A percentile compares a stretch with the other conserved stretches of the same genome.
phyloP scores from a whole-genome alignment of 2,113 vertebrate genomes.

The Psophia crepitans region DNA sequence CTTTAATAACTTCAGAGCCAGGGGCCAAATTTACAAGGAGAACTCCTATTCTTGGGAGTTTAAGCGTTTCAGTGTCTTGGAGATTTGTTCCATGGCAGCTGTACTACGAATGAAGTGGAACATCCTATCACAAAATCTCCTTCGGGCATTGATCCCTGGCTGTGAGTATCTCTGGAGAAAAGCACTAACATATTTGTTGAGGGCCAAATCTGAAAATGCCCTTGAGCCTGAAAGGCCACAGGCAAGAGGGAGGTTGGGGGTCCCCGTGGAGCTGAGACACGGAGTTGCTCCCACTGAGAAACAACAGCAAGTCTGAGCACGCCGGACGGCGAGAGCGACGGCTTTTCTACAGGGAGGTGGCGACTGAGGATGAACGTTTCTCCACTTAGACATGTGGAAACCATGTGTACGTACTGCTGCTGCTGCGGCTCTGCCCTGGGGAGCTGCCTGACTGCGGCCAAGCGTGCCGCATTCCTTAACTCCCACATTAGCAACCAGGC shows the following conservation, averaged over 20 bases:
- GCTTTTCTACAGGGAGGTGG: neutral
- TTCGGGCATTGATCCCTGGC: neutral
- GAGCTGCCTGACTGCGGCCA: neutral
- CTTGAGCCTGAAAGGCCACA: neutral
- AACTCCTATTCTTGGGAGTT: neutral
- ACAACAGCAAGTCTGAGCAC: neutral
- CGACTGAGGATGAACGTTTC: neutral
- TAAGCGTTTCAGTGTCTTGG: neutral
- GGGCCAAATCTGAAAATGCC: neutral
- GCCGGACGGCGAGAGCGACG: rapidly evolving
- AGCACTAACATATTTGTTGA: neutral
- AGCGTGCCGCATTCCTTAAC: neutral
- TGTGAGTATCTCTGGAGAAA: neutral
- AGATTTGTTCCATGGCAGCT: rapidly evolving
- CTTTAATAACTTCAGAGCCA: neutral
- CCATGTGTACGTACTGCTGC: neutral
- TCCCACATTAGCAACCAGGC: neutral
- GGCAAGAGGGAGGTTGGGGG: neutral
- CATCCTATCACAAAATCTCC: neutral
- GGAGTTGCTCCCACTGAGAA: neutral
- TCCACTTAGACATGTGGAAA: neutral
- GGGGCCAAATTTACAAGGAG: neutral
- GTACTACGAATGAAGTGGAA: neutral
- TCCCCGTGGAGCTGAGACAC: neutral
- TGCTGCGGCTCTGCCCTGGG: neutral